These are phyloP conservation scores for Drosophila oshimai DNA, from an alignment of 1,140 invertebrate species.

Conservation along the genomic window DNA sequence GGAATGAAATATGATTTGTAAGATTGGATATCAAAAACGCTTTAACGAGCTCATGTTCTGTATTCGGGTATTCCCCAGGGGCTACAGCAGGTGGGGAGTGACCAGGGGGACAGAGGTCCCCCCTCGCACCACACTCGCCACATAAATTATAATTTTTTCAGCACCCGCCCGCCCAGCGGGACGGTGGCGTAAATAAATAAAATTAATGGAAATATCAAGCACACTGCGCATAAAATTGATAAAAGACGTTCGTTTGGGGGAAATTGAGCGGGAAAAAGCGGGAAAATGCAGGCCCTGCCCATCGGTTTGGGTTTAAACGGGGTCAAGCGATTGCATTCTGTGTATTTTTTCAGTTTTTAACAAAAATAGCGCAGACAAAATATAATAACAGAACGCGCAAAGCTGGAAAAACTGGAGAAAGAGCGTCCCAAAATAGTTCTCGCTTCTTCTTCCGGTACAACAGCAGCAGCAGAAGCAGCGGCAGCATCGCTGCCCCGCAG, in stretches of 20 bases:
- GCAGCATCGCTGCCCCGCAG: neutral
- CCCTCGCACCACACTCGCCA: slow-evolving; percentile 46
- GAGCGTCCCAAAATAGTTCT: slow-evolving; percentile 39
- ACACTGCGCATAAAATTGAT: slow-evolving; percentile 59
- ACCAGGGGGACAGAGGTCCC: neutral
- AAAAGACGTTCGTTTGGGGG: slow-evolving; percentile 43
- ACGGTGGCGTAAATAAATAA: slow-evolving; percentile 58
- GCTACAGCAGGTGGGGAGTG: slow-evolving; percentile 3
- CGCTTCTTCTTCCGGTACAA: slow-evolving; percentile 37
- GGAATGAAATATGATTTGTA: slow-evolving; percentile 71
- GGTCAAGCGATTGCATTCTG: slow-evolving; percentile 74
- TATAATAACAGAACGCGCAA: slow-evolving; percentile 48
- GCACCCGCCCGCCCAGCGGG: slow-evolving; percentile 27
- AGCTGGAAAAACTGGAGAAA: slow-evolving; percentile 26
- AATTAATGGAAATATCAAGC: slow-evolving; percentile 65
- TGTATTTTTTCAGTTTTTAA: slow-evolving; percentile 23
- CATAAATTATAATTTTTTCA: slow-evolving; percentile 68
- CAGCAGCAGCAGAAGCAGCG: neutral
- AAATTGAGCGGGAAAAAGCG: neutral
- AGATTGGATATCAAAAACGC: slow-evolving; percentile 62
- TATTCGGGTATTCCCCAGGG: slow-evolving; percentile 54
- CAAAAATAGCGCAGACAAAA: slow-evolving; percentile 70
- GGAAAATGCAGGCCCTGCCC: slow-evolving; percentile 18
- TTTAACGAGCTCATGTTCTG: slow-evolving; percentile 47
- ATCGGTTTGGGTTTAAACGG: slow-evolving; percentile 63